Base-by-base conservation (phyloP, 2,888 invertebrate species). In the Pseudoips prasinana region DNA sequence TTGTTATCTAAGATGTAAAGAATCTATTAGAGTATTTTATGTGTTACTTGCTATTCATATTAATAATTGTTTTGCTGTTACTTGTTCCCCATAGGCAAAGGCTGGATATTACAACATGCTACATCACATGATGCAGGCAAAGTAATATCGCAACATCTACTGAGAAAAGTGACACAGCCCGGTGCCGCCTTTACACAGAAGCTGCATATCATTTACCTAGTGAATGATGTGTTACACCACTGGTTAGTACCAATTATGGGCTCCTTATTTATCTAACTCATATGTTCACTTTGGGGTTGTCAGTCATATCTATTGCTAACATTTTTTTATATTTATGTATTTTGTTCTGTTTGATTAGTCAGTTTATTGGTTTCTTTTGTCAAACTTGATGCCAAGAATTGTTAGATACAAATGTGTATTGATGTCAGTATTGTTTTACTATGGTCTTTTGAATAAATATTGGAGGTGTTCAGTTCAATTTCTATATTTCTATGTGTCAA, bases 141-240 rank as follows among this genome's bases (percentile, higher is more conserved):
- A 87, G 94, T 98, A 58, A 93, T 98, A 73, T 94, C 97, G 25
- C 93, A 96, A 77, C 97, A 97, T 89, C 92, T 98, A 55, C 91
- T 97, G 49, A 93, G 94, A 84, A 97, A 96, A 95, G 91, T 92
- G 67, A 91, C 92, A 37, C 86, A 90, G 68, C 77, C 85, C 27
- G 91, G 91, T 22, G 92, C 94, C 31, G 91, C 93, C 27, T 99
- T 99, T 90, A 93, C 94, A 54, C 95, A 96, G 86, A 95, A 98
- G 82, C 92, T 99, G 38, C 99, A 99, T 90, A 94, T 99, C 79
- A 97, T 99, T 77, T 99, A 99, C 90, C 92, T 99, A 69, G 96
- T 99, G 65, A 99, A 99, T 90, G 99, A 99, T 91, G 95, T 99
- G 46, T 91, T 99, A 32, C 98, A 99, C 86, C 98, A 99, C 88